Base-by-base conservation (phyloP, 2,888 invertebrate species). In the Eristalis tenax region DNA sequence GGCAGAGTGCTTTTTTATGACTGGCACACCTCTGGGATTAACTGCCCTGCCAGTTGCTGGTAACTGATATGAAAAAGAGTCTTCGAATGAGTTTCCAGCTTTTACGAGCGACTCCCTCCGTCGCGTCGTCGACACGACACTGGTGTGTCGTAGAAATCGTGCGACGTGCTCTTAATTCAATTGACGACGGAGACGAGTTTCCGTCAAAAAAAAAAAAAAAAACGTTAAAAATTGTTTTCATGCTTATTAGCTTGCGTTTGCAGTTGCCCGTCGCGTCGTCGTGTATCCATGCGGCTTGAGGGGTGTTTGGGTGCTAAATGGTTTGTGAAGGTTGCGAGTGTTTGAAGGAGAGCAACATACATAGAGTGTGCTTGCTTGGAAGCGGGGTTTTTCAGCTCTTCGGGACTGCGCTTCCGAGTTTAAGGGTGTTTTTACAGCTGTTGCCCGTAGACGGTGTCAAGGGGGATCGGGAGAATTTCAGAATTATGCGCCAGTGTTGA, bases 1-100 rank as follows among this genome's bases (percentile, higher is more conserved):
- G 66, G 57, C 64, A 32, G 59, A 38, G 63, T 28, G 13, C 2
- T 69, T 56, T 63, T 66, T 82, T 59, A 80, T 26, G 61, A 40
- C 75, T 40, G 75, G n/a, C 75, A 75, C 84, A 84, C 80, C 84
- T 84, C 80, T 80, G 59, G 84, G 75, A 71, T 76, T 71, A 70
- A 75, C 56, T 57, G 64, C 15, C 64, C 6, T 63, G 68, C 43
- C 38, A 64, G 75, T 84, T 59, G 43, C 70, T 71, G 70, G 80
- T 80, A 84, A 84, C 65, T 75, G 84, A 84, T 75, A 84, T 80
- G 84, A 57, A 80, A 50, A 79, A 70, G 28, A 50, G 50, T 69
- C 74, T 28, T 8, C 28, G 43, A 26, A 32, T 43, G 56, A 56
- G 70, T 5, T 18, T 18, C 50, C 71, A 32, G 59, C 50, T 61